These are phyloP conservation scores for Malurus elegans DNA, from an alignment of 2,113 vertebrate species.

Conservation along the genomic window DNA sequence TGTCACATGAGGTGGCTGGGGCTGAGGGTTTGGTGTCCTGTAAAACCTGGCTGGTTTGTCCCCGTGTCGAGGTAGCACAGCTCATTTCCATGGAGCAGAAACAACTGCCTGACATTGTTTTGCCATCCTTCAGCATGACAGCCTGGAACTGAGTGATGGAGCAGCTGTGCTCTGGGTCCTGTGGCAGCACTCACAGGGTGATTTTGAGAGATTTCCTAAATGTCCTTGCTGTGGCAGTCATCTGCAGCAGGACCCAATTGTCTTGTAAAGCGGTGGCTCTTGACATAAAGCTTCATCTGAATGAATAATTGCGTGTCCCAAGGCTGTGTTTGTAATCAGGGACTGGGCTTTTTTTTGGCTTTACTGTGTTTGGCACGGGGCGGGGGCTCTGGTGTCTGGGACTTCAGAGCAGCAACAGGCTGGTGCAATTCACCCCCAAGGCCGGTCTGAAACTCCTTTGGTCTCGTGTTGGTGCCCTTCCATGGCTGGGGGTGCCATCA, in stretches of 20 bases:
- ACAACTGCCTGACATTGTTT: background rate
- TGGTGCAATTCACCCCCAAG: background rate
- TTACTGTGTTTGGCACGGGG: rapidly evolving
- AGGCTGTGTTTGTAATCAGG: background rate
- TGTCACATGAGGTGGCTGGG: background rate
- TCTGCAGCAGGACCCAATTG: background rate
- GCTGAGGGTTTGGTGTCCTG: background rate
- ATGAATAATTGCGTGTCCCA: background rate
- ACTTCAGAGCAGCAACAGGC: background rate
- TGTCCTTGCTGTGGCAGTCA: background rate
- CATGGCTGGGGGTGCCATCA: background rate
- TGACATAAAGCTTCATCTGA: background rate
- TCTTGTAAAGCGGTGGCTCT: background rate
- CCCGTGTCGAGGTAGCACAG: background rate
- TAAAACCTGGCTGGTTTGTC: background rate
- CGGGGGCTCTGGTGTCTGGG: background rate
- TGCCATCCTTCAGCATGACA: background rate
- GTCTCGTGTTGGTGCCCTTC: background rate
- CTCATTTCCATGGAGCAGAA: background rate
- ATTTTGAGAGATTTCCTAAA: background rate
- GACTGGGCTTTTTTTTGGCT: background rate
- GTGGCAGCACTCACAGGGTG: background rate
- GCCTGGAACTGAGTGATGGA: background rate
- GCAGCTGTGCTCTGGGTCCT: background rate
- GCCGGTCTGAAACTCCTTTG: background rate